Percentiles rank a stretch among this genome's conserved stretches.
phyloP scores from a whole-genome alignment of 92 coral and sea anemone species.

The Actinernus sp. region DNA sequence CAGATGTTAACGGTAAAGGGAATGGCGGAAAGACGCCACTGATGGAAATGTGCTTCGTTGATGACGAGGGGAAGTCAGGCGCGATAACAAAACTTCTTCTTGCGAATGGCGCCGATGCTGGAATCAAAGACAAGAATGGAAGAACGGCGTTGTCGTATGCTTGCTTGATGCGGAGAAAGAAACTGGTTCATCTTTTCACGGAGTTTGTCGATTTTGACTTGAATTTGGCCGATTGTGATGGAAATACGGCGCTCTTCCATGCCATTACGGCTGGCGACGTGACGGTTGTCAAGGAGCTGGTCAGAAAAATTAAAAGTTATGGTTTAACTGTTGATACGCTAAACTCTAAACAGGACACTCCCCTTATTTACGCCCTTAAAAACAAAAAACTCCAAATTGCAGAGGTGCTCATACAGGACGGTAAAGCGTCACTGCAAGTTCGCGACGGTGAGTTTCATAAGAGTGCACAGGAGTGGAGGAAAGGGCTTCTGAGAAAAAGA shows the following conservation, averaged over 20 bases:
- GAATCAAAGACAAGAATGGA: slow-evolving; percentile 64
- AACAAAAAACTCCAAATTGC: slow-evolving; percentile 59
- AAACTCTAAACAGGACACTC: slow-evolving; percentile 76
- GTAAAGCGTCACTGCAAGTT: slow-evolving; percentile 73
- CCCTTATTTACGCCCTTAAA: slow-evolving; percentile 78
- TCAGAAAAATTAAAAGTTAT: slow-evolving; percentile 63
- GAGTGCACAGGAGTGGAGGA: slow-evolving; percentile 70
- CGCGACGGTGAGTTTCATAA: slow-evolving; percentile 58
- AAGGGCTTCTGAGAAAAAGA: slow-evolving; percentile 26
- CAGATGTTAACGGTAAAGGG: slow-evolving; percentile 69
- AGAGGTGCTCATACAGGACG: slow-evolving; percentile 59
- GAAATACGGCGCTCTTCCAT: slow-evolving; percentile 82
- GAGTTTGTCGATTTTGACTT: slow-evolving; percentile 74
- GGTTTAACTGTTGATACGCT: slow-evolving; percentile 67
- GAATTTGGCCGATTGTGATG: slow-evolving; percentile 66
- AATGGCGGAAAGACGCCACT: slow-evolving; percentile 64
- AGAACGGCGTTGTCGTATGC: slow-evolving; percentile 75
- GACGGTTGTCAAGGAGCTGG: slow-evolving; percentile 60
- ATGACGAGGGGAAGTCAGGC: slow-evolving; percentile 65
- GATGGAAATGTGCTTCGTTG: slow-evolving; percentile 84
- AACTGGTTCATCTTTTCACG: slow-evolving; percentile 60
- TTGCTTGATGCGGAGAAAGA: slow-evolving; percentile 62
- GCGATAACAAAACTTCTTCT: slow-evolving; percentile 70
- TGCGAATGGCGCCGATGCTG: slow-evolving; percentile 74
- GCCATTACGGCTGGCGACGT: slow-evolving; percentile 81